These are phyloP conservation scores for Lepus americanus DNA, from an alignment of 2,113 vertebrate genomes.

Conservation along the genomic window DNA sequence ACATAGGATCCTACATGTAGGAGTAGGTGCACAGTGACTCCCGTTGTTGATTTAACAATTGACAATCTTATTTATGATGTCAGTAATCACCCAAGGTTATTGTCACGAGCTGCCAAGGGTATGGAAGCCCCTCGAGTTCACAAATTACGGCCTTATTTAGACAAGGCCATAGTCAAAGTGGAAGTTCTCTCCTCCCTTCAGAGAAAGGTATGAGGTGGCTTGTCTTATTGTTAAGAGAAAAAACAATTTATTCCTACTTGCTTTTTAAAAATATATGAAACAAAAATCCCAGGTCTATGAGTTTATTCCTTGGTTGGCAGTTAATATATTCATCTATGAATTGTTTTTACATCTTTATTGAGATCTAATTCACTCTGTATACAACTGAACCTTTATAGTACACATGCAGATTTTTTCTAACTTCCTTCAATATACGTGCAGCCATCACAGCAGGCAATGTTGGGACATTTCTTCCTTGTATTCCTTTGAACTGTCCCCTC, in stretches of 20 bases:
- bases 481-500: not conserved
- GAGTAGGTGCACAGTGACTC: too few relatives aligned
- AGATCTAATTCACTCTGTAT: not conserved
- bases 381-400: not conserved
- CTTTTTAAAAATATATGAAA: not conserved
- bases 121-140: too few relatives aligned
- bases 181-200: too few relatives aligned
- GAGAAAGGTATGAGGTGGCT: too few relatives aligned
- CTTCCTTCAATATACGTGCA: not conserved
- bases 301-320: not conserved
- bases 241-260: not conserved
- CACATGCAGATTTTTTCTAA: not conserved
- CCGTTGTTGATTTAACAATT: too few relatives aligned
- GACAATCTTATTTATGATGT: too few relatives aligned
- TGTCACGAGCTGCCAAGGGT: too few relatives aligned
- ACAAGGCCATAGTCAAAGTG: too few relatives aligned
- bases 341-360: not conserved
- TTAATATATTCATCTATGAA: not conserved
- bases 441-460: not conserved
- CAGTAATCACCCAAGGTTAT: too few relatives aligned
- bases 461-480: not conserved
- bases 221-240: not conserved
- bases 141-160: too few relatives aligned
- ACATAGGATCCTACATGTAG: too few relatives aligned
- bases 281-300: not conserved